Base-by-base conservation (phyloP, 2,797 vertebrate genomes). In the Varecia variegata region DNA sequence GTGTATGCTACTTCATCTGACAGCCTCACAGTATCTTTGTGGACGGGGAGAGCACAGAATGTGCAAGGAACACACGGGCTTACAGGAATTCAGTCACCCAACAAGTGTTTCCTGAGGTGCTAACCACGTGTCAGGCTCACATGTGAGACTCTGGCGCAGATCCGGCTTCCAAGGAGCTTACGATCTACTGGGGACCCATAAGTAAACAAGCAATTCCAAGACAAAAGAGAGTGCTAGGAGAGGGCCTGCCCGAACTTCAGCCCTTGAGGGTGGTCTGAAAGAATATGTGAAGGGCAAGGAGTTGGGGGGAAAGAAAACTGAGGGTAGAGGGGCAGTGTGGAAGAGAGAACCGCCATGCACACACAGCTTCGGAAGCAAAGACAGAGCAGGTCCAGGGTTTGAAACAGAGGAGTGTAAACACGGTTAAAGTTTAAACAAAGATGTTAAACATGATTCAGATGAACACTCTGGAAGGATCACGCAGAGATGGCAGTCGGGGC, bases 1-100 rank as follows among this genome's bases (percentile, higher is more conserved):
- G 35, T 38, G 79, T 9, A 8, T 5, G 11, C 47, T 83, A 32
- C 50, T 74, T 6, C 40, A 76, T 54, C n/a, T 25, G 65, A 62
- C 73, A 30, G 47, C 38, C 83, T 56, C 0, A 0, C 58, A 38
- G 67, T 11, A 40, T 32, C 77, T 27, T 47, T 13, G 0, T 15
- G 20, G 85, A 70, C 38, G 23, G 5, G 17, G 45, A 62, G 52
- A 40, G 56, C 35, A 14, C 27, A 35, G 56, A 83, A 14, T 4
- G 11, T 1, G 5, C 40, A 0, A 0, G 6, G 32, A 7, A 3
- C 30, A 21, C 6, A 7, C 0, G 7, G 56, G 21, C 20, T 7
- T 7, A 8, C 1, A 1, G 25, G 58, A 71, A 60, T 35, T 60
- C 58, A 32, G n/a, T 65, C 77, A 65, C 2, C 38, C 4, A 32